phyloP scores from a whole-genome alignment of 2,888 invertebrate genomes.

The Eupeodes luniger region DNA sequence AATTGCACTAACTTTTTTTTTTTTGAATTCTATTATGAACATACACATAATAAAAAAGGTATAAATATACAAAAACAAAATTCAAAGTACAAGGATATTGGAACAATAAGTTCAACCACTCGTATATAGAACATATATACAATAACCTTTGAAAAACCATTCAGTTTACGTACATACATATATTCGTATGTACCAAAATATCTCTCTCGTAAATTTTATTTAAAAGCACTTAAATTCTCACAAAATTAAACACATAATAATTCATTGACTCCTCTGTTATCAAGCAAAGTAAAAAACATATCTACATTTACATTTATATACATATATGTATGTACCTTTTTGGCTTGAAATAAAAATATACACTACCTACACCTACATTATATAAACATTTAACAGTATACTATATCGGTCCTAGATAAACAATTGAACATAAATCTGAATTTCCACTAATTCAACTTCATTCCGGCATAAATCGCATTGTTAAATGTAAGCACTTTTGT shows the following conservation, averaged over 20 bases:
- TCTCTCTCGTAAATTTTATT: background rate
- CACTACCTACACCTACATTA: background rate
- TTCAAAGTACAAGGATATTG: no score
- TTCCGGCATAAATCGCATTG: conserved; percentile 31
- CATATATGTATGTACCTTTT: background rate
- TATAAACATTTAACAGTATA: background rate
- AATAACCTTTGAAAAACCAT: background rate
- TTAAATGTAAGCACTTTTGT: conserved; percentile 47
- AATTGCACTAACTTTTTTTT: no score
- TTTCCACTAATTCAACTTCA: conserved; percentile 52
- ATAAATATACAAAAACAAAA: no score
- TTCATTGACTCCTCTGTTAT: no score
- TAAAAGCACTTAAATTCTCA: conserved; percentile 27
- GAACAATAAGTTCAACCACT: no score
- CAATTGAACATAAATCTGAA: conserved; percentile 55
- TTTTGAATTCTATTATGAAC: no score
- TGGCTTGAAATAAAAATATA: background rate
- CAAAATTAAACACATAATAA: conserved; percentile 20
- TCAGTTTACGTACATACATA: background rate
- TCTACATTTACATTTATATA: no score
- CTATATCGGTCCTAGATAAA: conserved; percentile 6
- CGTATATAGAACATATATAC: no score
- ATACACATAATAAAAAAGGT: no score
- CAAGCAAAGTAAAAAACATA: background rate
- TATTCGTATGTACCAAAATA: background rate